Base-by-base conservation (phyloP, 2,888 invertebrate species). In the Orchesella flavescens region DNA sequence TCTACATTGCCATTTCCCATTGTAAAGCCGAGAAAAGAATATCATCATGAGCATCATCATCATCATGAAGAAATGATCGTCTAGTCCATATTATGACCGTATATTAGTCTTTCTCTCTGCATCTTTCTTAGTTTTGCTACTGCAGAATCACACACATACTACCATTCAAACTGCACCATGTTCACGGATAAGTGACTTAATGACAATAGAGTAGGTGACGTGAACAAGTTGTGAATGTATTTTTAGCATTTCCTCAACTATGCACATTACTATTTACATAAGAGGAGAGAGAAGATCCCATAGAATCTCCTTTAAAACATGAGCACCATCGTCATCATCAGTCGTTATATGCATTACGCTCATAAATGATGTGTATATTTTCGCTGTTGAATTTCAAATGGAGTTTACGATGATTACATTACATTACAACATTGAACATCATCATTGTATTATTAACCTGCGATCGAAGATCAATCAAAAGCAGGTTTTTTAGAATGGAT, bases 181-280 rank as follows among this genome's bases (percentile, higher is more conserved):
- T 75, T 75, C 65, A 75, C 65, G 75, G 66, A 46, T 75, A 75
- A 75, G 55, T 75, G 75, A 75, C 75, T 75, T 75, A 75, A 75
- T 75, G 75, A 75, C 75, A 75, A 75, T 75, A 43, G 63, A 75
- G 75, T 75, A 75, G 75, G 65, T 75, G 75, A 75, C 75, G 75
- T 66, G 75, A 75, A 75, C 65, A 53, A 65, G 63, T 43, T 75
- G 61, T 66, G 75, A 65, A 75, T 66, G 66, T 75, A 75, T 75
- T 75, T 75, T 75, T 75, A 75, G 75, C 75, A 53, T 65, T 55
- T 53, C 71, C 34, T 34, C 34, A 19, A 55, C 34, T 34, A 34
- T 53, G 34, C 69, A n/a, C 66, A 12, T 34, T 34, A 34, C 34
- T 34, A 34, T 34, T 34, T 34, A 34, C 34, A 34, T 34, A 34